phyloP scores from a whole-genome alignment of 2,888 invertebrate species.

The Lutraria lutraria region DNA sequence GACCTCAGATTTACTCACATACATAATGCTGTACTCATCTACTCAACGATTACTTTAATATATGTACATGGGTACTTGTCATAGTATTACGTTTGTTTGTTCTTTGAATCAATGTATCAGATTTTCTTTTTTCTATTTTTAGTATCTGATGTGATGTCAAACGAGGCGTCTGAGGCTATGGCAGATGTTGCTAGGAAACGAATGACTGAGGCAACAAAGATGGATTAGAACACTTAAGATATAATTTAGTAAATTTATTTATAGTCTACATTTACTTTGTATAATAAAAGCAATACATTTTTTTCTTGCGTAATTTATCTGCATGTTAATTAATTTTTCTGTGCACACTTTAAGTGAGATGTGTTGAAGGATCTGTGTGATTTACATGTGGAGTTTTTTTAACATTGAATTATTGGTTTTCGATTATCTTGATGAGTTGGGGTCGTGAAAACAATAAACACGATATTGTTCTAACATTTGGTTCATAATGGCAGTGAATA shows the following conservation, averaged over 20 bases:
- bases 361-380: neutral
- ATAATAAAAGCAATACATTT: slow-evolving; percentile 21
- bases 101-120: neutral
- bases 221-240: slow-evolving; percentile 35
- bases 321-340: neutral
- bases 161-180: slow-evolving; percentile 67
- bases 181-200: slow-evolving; percentile 67
- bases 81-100: neutral
- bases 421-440: neutral
- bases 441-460: neutral
- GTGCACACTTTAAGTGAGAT: neutral
- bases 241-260: neutral
- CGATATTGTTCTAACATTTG: neutral
- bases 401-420: neutral
- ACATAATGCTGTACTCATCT: too few relatives aligned
- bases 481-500: neutral
- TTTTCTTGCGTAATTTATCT: neutral
- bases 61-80: too few relatives aligned
- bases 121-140: slow-evolving; percentile 53
- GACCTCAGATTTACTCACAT: too few relatives aligned
- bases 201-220: slow-evolving; percentile 54
- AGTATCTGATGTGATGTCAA: slow-evolving; percentile 68
- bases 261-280: slow-evolving; percentile 21
- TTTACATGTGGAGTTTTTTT: neutral
- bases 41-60: too few relatives aligned